These are phyloP conservation scores for Sebastes melanostomus DNA, from an alignment of 2,797 vertebrate genomes.

Conservation along the genomic window DNA sequence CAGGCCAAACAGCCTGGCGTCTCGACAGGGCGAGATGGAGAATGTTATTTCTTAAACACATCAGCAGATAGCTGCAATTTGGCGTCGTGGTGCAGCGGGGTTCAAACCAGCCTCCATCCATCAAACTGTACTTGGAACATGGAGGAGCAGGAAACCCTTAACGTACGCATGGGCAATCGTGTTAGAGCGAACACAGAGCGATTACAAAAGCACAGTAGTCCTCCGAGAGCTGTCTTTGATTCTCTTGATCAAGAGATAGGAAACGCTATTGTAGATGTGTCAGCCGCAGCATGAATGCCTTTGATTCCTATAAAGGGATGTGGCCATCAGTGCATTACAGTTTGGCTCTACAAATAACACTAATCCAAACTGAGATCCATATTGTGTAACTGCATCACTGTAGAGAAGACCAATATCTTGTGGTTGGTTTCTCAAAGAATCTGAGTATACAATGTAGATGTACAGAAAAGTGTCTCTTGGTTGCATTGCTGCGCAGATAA, in stretches of 20 bases:
- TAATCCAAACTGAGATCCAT: neutral
- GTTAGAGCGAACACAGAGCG: slow-evolving; percentile 31
- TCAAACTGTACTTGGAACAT: slow-evolving; percentile 69
- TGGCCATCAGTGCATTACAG: neutral
- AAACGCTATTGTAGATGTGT: slow-evolving; percentile 12
- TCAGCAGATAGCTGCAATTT: slow-evolving; percentile 78
- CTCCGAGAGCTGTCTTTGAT: slow-evolving; percentile 37
- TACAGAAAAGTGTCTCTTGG: neutral
- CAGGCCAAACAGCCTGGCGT: slow-evolving; percentile 73
- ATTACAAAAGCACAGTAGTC: slow-evolving; percentile 41
- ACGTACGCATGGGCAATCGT: slow-evolving; percentile 31
- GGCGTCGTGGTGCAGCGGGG: slow-evolving; percentile 40
- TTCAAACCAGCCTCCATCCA: slow-evolving; percentile 70
- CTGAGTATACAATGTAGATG: neutral
- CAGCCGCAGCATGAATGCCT: neutral
- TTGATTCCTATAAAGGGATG: slow-evolving; percentile 1
- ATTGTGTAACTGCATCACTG: neutral
- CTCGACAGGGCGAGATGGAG: slow-evolving; percentile 74
- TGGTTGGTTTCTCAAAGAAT: neutral
- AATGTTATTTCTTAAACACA: slow-evolving; percentile 78
- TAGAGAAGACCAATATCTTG: neutral
- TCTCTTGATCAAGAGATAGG: slow-evolving; percentile 29
- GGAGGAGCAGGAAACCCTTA: slow-evolving; percentile 28
- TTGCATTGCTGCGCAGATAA: neutral
- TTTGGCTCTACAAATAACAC: slow-evolving; percentile 16